These are phyloP conservation scores for Holothuria leucospilota DNA, from an alignment of 53 echinoderm and acorn worm species.

Conservation along the genomic window DNA sequence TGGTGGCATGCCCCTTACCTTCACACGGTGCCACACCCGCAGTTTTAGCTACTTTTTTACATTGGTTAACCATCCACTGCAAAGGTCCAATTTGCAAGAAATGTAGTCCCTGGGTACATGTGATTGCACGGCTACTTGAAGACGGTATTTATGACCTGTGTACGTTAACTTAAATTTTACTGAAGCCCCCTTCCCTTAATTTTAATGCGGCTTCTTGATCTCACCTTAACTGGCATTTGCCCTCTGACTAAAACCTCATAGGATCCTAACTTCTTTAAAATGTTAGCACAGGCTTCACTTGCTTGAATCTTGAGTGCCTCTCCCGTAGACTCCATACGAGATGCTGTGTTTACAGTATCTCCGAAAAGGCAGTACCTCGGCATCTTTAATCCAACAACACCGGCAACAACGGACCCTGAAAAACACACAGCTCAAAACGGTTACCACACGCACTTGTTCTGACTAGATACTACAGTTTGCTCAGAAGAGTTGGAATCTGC, in stretches of 20 bases:
- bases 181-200: neutral
- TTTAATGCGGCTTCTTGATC: neutral
- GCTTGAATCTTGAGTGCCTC: constrained; percentile 99
- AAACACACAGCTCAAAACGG: neutral
- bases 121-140: too few species aligned
- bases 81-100: too few species aligned
- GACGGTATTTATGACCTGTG: too few species aligned
- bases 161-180: too few species aligned
- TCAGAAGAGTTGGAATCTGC: too few species aligned
- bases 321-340: constrained; percentile 98
- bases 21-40: too few species aligned
- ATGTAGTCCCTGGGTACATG: too few species aligned
- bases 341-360: constrained; percentile 98
- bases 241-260: constrained; percentile 74
- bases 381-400: constrained; percentile 98
- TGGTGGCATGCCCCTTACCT: too few species aligned
- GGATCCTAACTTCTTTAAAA: constrained; percentile 78
- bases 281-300: constrained; percentile 85
- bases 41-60: too few species aligned
- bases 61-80: too few species aligned
- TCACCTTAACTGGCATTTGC: constrained; percentile 96
- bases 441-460: neutral
- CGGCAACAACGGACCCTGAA: constrained; percentile 95
- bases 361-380: constrained; percentile 98
- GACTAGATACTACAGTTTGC: too few species aligned